Base-by-base conservation (phyloP, 2,113 vertebrate species). In the Anthoscopus minutus region DNA sequence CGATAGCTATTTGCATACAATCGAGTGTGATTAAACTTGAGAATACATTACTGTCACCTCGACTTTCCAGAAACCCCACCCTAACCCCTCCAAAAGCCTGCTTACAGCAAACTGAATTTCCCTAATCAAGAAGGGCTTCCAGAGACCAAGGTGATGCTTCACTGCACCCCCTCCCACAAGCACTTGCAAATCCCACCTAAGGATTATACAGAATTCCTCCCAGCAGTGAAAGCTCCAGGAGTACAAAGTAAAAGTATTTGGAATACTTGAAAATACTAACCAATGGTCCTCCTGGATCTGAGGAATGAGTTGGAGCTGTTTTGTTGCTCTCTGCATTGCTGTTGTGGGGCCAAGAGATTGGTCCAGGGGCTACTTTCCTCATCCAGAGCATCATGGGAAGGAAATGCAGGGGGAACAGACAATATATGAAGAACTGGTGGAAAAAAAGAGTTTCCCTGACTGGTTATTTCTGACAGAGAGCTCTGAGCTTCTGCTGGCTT, bases 391-490 rank as follows among this genome's bases (percentile, higher is more conserved):
- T 38, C 23, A 30, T 9, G 21, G 78, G 53, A 81, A 79, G 50
- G 23, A 88, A 70, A 12, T 14, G 31, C 22, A 71, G 44, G 67
- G 20, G 87, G 27, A 88, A 66, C 15, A 94, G 60, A 67, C 73
- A 86, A 33, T 81, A 21, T 7, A 35, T 9, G 40, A 48, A 84
- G 57, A 82, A 76, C 20, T 40, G 25, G 38, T 78, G 17, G 47
- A 51, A 85, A 81, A 77, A 77, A 73, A 35, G 47, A 77, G 45
- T 89, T 8, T 1, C 15, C 92, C 62, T 85, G 44, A 17, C 38
- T 87, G 38, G 44, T 70, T 94, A 83, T 94, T 94, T 96, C 82
- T 94, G 76, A 83, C 48, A 3, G 3, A 94, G 70, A 89, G 40
- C 42, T 81, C 72, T 79, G 48, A 86, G 78, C 33, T 86, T 69